Evolutionary conservation across 2,888 invertebrate genomes (phyloP), one percentile per base, ranked within the genome.

Genomic region (Dasypogon diadema): DNA sequence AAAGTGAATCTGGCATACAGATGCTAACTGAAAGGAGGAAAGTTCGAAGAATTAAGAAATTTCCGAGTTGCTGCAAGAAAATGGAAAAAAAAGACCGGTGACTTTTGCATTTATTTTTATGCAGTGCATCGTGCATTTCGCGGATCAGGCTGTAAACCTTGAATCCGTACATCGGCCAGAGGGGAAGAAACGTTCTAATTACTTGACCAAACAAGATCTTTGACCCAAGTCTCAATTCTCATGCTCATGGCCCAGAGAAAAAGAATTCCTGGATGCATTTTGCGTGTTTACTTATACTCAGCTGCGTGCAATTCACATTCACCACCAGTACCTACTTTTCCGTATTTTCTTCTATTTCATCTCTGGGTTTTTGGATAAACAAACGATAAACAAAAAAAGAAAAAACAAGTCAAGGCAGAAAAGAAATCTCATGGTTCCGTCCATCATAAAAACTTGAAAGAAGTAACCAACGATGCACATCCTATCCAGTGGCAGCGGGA

Each of bases 1-100:
- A 54, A 22, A 54, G 22, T 54, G 21, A 54, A 54, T 54, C 54
- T 54, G 54, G 54, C 21, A 54, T 54, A 54, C 54, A 54, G 54
- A 54, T 54, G 54, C 18, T 54, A 54, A 54, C 8, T 5, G 22
- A 5, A 18, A 54, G 1, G 21, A 18, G 12, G 6, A 18, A 12
- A 54, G 22, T 4, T 5, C n/a, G 42, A 6, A 42, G 42, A 6
- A 12, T 6, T n/a, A 42, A 42, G 42, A 42, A 42, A 42, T 42
- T 42, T 42, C 42, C n/a, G n/a, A 42, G n/a, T 14, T 14, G 3
- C 48, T 14, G n/a, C 48, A 12, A 3, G 30, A 30, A 30, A 8
- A 30, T 30, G 30, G 8, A 30, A 30, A 30, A 30, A 30, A n/a
- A n/a, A n/a, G n/a, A n/a, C n/a, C n/a, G n/a, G n/a, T n/a, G n/a